Evolutionary conservation across 37 sponge, comb jelly and placozoan species (phyloP), one percentile per base, ranked within the genome.

Genomic region (Chondrosia reniformis): DNA sequence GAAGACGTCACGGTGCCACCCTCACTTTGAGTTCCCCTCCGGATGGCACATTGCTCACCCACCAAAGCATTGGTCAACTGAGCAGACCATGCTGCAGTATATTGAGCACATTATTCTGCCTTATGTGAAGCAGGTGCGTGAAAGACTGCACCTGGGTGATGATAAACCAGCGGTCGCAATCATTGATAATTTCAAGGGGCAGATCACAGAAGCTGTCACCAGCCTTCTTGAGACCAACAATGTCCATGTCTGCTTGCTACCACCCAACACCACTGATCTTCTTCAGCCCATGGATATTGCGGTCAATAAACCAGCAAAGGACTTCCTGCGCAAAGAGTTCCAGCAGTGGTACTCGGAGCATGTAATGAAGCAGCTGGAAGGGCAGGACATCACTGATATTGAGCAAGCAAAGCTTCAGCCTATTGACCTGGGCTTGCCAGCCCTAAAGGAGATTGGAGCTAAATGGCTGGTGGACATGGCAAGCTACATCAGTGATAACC

Each of bases 41-140:
- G 67, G 46, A 10, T 80, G 80, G 80, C 67, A 80, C 46, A 66
- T 80, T 1, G 67, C 80, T 6, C 80, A 80, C 46, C 67, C 80
- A 5, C 54, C 80, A 10, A 80, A 65, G 33, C 67, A 65, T 42
- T 80, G 69, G 80, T 64, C 67, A 1, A 80, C 45, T 25, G 80
- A 80, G 33, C 15, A 38, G 43, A 80, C 80, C 36, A 65, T 80
- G 80, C 32, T 80, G 3, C 63, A 78, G 63, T 78, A 78, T 33
- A 80, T 80, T 15, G 49, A 80, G 0, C 43, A 65, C 34, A 65
- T 80, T 3, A 42, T 80, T n/a, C 33, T 66, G 8, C 69, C 80
- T 44, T 65, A 80, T 21, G 32, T 80, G 3, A n/a, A 45, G 21
- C 2, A 33, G 42, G 63, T 62, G 2, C 36, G 66, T 9, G 66